Conservation (phyloP, 1,140 invertebrate species). For the Drosophila rhopaloa region DNA sequence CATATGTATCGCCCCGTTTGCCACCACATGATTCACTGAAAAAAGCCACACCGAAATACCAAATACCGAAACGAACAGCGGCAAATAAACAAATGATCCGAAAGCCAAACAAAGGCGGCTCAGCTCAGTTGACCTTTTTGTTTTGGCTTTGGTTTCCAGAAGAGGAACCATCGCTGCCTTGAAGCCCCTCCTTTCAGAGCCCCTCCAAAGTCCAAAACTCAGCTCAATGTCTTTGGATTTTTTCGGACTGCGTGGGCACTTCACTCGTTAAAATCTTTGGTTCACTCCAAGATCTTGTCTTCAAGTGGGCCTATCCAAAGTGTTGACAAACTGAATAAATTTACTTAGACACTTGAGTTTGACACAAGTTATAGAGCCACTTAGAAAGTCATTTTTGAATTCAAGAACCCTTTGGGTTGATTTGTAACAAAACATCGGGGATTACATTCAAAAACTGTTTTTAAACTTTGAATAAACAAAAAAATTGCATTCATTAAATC, state of each 20-base stretch:
- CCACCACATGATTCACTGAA: constrained; percentile 44
- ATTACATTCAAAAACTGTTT: too few species aligned
- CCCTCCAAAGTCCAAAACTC: background rate
- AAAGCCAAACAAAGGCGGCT: constrained; percentile 59
- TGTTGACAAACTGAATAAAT: constrained; percentile 11
- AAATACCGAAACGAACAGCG: constrained; percentile 10
- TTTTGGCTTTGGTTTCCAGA: constrained; percentile 21
- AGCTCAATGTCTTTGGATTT: background rate
- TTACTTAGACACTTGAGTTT: background rate
- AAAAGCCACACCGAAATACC: constrained; percentile 14
- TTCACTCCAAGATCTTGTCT: constrained; percentile 9
- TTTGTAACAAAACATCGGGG: too few species aligned
- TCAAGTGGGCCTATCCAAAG: background rate
- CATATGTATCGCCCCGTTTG: constrained; percentile 18
- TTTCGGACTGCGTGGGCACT: constrained; percentile 1
- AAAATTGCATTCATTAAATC: too few species aligned
- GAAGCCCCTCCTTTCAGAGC: background rate
- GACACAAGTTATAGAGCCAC: background rate
- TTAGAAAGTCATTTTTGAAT: background rate
- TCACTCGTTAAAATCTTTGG: constrained; percentile 3
- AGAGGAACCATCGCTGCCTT: background rate
- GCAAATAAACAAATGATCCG: constrained; percentile 46
- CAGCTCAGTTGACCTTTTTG: constrained; percentile 55
- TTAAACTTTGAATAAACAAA: too few species aligned
- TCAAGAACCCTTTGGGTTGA: background rate